Evolutionary conservation across 30 jellyfish, hydroid and myxozoan genomes (phyloP).

Genomic region (Chrysaora quinquecirrha): DNA sequence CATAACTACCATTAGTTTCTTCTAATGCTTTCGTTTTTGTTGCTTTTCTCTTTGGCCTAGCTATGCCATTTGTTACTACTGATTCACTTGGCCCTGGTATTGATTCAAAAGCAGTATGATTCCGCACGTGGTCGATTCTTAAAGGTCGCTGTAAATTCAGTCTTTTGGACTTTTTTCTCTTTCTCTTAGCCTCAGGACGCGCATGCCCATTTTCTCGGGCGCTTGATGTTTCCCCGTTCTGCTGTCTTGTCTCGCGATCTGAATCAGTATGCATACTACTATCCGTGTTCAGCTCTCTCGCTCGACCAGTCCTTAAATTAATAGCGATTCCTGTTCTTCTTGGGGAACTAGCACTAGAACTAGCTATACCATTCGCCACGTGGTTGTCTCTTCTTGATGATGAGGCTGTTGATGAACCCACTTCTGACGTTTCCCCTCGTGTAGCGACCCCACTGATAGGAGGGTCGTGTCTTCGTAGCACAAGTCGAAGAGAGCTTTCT

Average conservation of each 20-base stretch:
- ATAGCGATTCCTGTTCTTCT: conserved; percentile 66
- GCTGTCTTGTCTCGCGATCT: conserved; percentile 6
- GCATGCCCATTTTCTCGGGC: not conserved
- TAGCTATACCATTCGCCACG: not conserved
- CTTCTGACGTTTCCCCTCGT: conserved; percentile 6
- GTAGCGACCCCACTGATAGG: conserved; percentile 5
- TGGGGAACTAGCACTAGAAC: conserved; percentile 6
- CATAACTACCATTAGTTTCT: not conserved
- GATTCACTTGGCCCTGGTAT: not conserved
- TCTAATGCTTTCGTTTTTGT: conserved; percentile 1
- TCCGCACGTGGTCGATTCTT: not conserved
- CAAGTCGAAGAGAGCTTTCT: conserved; percentile 49
- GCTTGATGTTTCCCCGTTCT: not conserved
- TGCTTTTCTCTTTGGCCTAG: not conserved
- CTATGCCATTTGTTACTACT: not conserved
- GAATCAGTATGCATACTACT: conserved; percentile 6
- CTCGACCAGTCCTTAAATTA: conserved; percentile 73
- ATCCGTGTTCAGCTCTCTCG: conserved; percentile 57
- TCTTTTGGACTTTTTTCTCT: not conserved
- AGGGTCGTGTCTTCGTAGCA: conserved; percentile 33
- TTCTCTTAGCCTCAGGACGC: not conserved
- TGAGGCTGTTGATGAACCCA: not conserved
- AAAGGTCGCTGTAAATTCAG: not conserved
- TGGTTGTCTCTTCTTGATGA: not conserved
- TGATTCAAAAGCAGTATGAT: not conserved